These are phyloP conservation scores for Chlamydotis undulata DNA, from an alignment of 2,113 vertebrate genomes.

Conservation along the genomic window DNA sequence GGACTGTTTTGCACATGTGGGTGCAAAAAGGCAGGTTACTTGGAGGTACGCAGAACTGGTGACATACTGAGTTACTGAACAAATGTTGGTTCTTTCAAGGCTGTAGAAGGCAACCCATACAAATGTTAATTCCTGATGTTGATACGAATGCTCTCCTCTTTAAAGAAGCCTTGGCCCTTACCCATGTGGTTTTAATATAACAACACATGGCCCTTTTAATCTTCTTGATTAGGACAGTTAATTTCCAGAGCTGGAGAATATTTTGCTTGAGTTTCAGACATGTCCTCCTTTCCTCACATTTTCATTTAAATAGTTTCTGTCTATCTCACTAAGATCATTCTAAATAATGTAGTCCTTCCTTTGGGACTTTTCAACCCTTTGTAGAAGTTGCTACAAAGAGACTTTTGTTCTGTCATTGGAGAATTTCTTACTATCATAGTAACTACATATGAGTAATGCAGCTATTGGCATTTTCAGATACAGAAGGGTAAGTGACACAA, in stretches of 20 bases:
- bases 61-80: neutral
- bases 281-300: neutral
- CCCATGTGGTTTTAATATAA: neutral
- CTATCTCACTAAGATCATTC: neutral
- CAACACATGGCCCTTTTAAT: neutral
- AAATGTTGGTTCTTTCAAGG: slow-evolving; percentile 8
- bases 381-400: neutral
- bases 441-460: neutral
- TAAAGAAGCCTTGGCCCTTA: neutral
- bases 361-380: neutral
- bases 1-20: neutral
- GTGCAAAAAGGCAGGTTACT: neutral
- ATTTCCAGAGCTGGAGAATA: neutral
- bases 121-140: neutral
- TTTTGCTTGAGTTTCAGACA: neutral
- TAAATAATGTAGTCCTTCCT: neutral
- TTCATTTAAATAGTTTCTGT: neutral
- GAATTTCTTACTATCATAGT: neutral
- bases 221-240: neutral
- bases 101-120: neutral
- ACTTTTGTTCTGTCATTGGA: neutral
- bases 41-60: neutral
- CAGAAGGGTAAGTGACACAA: neutral
- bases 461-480: neutral
- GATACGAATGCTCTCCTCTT: neutral